Evolutionary conservation across 2,113 vertebrate genomes (phyloP).

Genomic region (Corapipo altera): DNA sequence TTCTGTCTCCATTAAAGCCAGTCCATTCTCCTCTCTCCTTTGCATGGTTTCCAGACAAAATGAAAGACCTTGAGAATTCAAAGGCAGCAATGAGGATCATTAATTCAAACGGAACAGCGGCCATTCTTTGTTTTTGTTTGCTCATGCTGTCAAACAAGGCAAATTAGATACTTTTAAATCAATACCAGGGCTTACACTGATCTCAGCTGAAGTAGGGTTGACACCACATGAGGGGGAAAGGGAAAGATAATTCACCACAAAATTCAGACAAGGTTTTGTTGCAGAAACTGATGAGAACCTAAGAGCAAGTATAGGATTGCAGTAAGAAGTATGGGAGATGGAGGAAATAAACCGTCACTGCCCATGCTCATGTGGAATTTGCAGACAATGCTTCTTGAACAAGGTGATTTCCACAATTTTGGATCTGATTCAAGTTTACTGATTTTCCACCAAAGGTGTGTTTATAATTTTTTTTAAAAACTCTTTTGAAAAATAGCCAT

Average conservation of each 20-base stretch:
- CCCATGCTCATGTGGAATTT: background rate
- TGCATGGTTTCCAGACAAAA: background rate
- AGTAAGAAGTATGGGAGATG: background rate
- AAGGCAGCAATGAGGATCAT: background rate
- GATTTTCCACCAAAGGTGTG: background rate
- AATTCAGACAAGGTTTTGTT: background rate
- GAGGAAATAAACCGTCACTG: background rate
- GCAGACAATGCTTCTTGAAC: background rate
- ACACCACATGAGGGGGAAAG: background rate
- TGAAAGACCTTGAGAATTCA: background rate
- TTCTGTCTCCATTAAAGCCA: background rate
- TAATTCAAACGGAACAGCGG: background rate
- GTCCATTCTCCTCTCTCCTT: background rate
- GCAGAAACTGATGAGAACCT: background rate
- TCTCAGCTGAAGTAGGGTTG: background rate
- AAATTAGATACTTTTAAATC: background rate
- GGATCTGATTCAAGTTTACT: background rate
- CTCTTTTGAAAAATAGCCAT: background rate
- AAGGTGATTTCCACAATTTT: background rate
- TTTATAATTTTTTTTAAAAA: background rate
- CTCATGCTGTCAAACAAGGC: background rate
- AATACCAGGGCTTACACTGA: background rate
- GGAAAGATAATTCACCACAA: background rate
- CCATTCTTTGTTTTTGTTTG: background rate
- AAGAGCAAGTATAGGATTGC: background rate